Evolutionary conservation across 2,113 vertebrate genomes (phyloP).

Genomic region (Nematolebias whitei): DNA sequence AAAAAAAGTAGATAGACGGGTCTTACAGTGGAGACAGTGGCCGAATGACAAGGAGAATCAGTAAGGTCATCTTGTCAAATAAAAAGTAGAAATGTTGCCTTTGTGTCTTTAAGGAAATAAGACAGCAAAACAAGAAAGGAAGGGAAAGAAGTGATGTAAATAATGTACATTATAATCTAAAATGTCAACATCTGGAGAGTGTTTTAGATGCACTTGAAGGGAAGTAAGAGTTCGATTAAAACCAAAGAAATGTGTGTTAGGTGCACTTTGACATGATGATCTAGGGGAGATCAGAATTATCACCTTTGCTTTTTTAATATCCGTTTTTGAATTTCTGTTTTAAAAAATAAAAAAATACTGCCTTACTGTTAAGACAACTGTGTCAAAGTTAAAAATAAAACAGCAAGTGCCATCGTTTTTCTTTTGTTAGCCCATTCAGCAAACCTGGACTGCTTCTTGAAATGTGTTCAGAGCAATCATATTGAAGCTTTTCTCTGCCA

Average conservation of each 20-base stretch:
- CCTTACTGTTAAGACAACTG: constrained; percentile 58
- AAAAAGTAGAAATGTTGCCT: not conserved
- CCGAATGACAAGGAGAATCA: constrained; percentile 8
- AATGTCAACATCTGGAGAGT: constrained; percentile 4
- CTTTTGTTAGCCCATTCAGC: constrained; percentile 28
- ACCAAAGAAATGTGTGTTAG: constrained; percentile 57
- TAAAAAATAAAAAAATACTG: constrained; percentile 33
- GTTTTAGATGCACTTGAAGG: constrained; percentile 52
- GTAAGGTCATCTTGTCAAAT: constrained; percentile 18
- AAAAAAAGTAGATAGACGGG: not conserved
- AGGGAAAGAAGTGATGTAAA: not conserved
- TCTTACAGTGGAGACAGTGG: not conserved
- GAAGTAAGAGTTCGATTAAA: constrained; percentile 44
- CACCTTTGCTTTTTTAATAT: constrained; percentile 31
- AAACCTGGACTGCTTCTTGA: constrained; percentile 25
- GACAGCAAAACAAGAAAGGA: not conserved
- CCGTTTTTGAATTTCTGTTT: constrained; percentile 24
- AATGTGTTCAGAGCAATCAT: constrained; percentile 38
- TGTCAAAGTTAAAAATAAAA: constrained; percentile 49
- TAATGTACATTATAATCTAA: not conserved
- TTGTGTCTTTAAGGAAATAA: constrained; percentile 1
- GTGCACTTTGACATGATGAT: constrained; percentile 25
- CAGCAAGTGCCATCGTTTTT: constrained; percentile 57
- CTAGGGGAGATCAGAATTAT: constrained; percentile 18
- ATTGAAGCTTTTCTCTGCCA: constrained; percentile 29